Percentiles rank a stretch among this genome's conserved stretches.
These are phyloP conservation scores for Lagopus muta DNA, from an alignment of 2,113 vertebrate genomes.

Conservation along the genomic window DNA sequence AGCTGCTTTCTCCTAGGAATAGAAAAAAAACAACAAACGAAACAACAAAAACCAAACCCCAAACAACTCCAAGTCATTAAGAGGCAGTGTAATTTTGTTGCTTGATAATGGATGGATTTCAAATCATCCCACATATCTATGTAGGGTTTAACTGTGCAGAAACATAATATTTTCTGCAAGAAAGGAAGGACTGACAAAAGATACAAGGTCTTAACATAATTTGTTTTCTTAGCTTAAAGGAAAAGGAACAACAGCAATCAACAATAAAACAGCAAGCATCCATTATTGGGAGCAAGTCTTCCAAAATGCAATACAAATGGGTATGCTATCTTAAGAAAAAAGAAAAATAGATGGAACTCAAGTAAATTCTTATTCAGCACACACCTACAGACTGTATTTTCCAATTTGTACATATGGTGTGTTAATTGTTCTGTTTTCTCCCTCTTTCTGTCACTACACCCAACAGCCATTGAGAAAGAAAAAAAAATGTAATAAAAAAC, in stretches of 20 bases:
- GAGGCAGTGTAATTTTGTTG: background rate
- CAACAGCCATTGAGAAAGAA: background rate
- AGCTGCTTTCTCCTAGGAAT: conserved; percentile 32
- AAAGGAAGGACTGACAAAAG: background rate
- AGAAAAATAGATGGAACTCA: background rate
- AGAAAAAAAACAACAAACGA: background rate
- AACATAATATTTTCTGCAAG: background rate
- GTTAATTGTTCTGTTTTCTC: background rate
- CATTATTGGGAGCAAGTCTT: background rate
- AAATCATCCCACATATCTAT: background rate
- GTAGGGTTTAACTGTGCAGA: background rate
- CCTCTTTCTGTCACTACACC: background rate
- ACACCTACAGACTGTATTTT: background rate
- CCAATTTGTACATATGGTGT: background rate
- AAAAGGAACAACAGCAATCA: background rate
- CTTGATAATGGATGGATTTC: background rate
- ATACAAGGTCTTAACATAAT: background rate
- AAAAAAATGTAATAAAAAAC: background rate
- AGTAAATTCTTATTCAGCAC: background rate
- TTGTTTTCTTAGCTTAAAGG: background rate
- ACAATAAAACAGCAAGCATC: background rate
- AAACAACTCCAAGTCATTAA: background rate
- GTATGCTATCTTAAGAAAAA: background rate
- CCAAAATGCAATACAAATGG: background rate
- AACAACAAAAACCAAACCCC: background rate